Base-by-base conservation (phyloP, 1,140 invertebrate species). In the Aphaenogaster rudis region DNA sequence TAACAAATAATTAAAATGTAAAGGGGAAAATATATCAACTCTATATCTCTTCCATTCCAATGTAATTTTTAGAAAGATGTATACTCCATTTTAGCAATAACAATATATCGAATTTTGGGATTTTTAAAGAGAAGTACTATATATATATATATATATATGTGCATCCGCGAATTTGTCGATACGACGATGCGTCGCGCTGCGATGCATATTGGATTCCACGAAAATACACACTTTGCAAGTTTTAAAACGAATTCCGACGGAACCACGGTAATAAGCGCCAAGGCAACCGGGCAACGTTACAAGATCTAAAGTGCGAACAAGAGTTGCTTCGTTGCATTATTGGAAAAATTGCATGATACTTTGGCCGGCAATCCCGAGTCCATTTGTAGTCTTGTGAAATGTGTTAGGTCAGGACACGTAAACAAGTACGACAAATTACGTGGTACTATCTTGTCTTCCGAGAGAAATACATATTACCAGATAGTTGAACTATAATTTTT, bases 281-380 rank as follows among this genome's bases (percentile, higher is more conserved):
- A 84, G 69, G 9, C 17, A 57, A 72, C 28, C 67, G 66, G 52
- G 79, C 52, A 76, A 48, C 11, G 28, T 74, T 84, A 84, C 42
- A 84, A 84, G 33, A 74, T 76, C 21, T 48, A 74, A 82, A 76
- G 42, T 17, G 28, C 42, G 69, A 76, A 74, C 54, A 17, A 36
- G 54, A 74, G 1, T 21, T 67, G 36, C 21, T 61, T 39, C 48
- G 33, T 13, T 15, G 21, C 42, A 69, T 71, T 57, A 57, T 45
- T 82, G 52, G 52, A 82, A 72, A 82, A 82, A 67, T 67, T 36
- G 79, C 36, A 48, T 48, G 42, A 66, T 66, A 36, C 17, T 82
- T 57, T 82, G 52, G 52, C 64, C 15, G 9, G 39, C 39, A 54
- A 59, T 71, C 15, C n/a, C 15, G 11, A 42, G 3, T 33, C 36